These are phyloP conservation scores for Rhipidura dahli DNA, from an alignment of 2,113 vertebrate genomes.

Conservation along the genomic window DNA sequence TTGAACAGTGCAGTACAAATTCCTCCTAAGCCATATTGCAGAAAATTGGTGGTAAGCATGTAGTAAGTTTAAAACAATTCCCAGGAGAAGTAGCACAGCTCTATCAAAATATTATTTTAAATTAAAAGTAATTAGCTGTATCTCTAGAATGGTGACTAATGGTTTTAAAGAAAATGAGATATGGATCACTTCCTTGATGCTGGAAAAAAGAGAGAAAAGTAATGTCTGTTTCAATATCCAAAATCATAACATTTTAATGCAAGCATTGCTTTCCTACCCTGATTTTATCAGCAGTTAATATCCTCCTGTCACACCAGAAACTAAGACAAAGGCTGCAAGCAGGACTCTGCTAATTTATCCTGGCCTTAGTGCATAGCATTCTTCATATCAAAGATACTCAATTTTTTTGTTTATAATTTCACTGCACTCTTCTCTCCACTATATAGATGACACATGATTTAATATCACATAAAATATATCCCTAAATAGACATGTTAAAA, in stretches of 20 bases:
- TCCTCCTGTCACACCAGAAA: background rate
- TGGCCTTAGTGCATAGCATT: background rate
- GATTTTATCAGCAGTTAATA: background rate
- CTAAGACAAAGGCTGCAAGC: background rate
- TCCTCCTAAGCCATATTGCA: background rate
- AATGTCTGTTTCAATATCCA: background rate
- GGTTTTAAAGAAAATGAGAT: background rate
- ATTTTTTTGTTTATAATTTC: background rate
- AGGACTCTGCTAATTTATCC: background rate
- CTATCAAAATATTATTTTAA: constrained; percentile 2
- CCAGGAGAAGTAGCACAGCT: background rate
- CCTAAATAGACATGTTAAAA: background rate
- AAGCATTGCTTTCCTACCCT: background rate
- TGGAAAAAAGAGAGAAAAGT: background rate
- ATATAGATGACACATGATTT: background rate
- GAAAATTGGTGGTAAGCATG: background rate
- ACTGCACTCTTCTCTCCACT: background rate
- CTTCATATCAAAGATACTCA: background rate
- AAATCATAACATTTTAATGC: background rate
- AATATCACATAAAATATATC: background rate
- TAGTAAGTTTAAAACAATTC: background rate
- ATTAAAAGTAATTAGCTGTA: background rate
- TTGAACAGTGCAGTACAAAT: background rate
- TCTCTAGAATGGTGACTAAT: background rate
- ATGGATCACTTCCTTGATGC: background rate